Evolutionary conservation across 2,797 vertebrate genomes (phyloP), one percentile per base, ranked within the genome.

Genomic region (Tiaroga cobitis): DNA sequence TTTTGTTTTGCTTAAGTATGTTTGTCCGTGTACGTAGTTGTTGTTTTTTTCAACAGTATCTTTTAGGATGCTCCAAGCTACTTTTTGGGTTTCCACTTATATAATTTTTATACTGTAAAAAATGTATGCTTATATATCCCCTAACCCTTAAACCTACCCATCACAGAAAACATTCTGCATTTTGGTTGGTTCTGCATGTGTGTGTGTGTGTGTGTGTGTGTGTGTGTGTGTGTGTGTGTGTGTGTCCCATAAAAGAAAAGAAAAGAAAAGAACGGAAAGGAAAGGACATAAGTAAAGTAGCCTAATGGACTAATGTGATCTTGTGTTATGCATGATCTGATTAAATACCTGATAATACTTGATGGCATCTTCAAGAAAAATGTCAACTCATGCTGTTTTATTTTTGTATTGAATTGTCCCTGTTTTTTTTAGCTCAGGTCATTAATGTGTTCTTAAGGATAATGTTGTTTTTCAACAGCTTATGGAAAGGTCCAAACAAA

Each of bases 401-500:
- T 75, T 49, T 75, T 54, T 76, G 49, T 10, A 76, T 76, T 54
- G 49, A 56, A 56, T 54, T 54, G 73, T 34, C 5, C 19, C 73
- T 24, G 49, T 56, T 15, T 56, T 21, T 56, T 76, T 56, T 56
- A 34, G 32, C 49, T 76, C 32, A 54, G 37, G 21, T 2, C 19
- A 56, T 76, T 2, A 56, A 32, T 37, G 46, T 51, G 46, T n/a
- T 76, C 5, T 56, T 24, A 37, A 24, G 24, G 19, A 75, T 54
- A 15, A 24, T 54, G 29, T 11, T 21, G 9, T 49, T 43, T 73
- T 49, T 74, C 2, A 74, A 74, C 18, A 74, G 26, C 46, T 74
- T 32, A 5, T 75, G 72, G 7, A 13, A 8, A 16, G 6, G 51
- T 76, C 10, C 11, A 77, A 77, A 59, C 74, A 77, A n/a, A 77